Base-by-base conservation (phyloP, 2,113 vertebrate genomes). In the Parus major region DNA sequence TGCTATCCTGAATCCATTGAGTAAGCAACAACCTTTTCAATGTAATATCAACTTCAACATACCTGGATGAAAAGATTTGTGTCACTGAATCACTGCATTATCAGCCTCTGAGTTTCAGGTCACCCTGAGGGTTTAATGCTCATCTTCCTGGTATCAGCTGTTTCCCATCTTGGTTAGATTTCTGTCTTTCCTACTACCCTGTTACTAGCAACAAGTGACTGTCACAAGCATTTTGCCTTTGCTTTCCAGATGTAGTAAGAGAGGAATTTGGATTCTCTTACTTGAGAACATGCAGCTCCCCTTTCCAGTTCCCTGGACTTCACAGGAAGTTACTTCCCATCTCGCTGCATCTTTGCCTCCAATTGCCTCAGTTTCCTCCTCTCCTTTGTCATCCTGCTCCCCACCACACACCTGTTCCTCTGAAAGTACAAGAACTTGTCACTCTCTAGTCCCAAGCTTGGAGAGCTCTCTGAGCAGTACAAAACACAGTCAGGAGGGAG, bases 391-490 rank as follows among this genome's bases (percentile, higher is more conserved):
- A 53, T 20, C 27, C 24, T 83, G 57, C 47, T 83, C 42, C 61
- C 18, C 13, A 66, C 6, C n/a, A 49, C 2, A 3, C 8, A 57
- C 27, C 10, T 66, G 11, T 4, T 57, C 42, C 31, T 70, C 63
- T 76, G 11, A 35, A 66, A 76, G 27, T 8, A 46, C 0, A 0
- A 56, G 27, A 75, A 36, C 13, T 17, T 39, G 46, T 44, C 24
- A 50, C 35, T 29, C 14, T 19, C 18, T 22, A n/a, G 35, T 19
- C 23, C 29, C 77, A 79, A 75, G 41, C 22, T 15, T 44, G 36
- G 24, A 76, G n/a, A 66, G 18, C 23, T 27, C 20, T 61, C 46
- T 20, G 29, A 1, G 24, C 14, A 65, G 12, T n/a, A 61, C 21
- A 20, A 75, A 17, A 47, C 4, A 20, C 3, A 2, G 7, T 56